phyloP scores from a whole-genome alignment of 2,888 invertebrate species.

The Apotomis turbidana region DNA sequence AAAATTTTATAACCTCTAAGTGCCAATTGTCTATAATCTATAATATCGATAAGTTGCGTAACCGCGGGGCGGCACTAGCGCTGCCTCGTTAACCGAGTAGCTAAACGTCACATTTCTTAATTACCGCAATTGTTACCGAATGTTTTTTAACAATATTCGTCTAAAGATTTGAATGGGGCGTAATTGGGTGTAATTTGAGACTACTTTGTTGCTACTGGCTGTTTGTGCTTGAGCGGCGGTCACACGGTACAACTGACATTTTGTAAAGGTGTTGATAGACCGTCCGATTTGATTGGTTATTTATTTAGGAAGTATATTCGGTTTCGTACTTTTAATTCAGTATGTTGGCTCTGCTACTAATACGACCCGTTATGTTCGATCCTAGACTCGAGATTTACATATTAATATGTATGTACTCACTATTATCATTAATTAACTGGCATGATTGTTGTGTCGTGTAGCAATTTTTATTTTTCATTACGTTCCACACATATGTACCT shows the following conservation, averaged over 20 bases:
- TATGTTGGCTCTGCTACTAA: too few species aligned
- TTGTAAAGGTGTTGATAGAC: conserved; percentile 58
- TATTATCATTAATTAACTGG: too few species aligned
- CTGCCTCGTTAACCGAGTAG: conserved; percentile 66
- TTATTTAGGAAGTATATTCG: background rate
- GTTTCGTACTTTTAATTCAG: background rate
- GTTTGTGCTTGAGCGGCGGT: conserved; percentile 57
- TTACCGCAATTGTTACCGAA: conserved; percentile 75
- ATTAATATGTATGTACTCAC: too few species aligned
- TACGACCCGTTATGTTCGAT: too few species aligned
- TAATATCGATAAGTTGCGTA: conserved; percentile 34
- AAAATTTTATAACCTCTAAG: conserved; percentile 44
- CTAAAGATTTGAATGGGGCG: conserved; percentile 79
- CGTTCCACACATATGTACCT: too few species aligned
- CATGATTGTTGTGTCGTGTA: too few species aligned
- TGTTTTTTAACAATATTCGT: conserved; percentile 69
- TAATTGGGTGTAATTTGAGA: conserved; percentile 83
- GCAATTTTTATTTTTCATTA: too few species aligned
- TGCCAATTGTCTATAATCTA: conserved; percentile 42
- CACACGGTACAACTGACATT: conserved; percentile 56
- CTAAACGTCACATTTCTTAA: conserved; percentile 79
- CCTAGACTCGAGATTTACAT: too few species aligned
- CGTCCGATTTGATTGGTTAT: background rate
- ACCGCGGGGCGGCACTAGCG: conserved; percentile 58
- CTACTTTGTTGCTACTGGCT: conserved; percentile 65